Evolutionary conservation across 2,888 invertebrate genomes (phyloP).

Genomic region (Podotricha telesiphe): DNA sequence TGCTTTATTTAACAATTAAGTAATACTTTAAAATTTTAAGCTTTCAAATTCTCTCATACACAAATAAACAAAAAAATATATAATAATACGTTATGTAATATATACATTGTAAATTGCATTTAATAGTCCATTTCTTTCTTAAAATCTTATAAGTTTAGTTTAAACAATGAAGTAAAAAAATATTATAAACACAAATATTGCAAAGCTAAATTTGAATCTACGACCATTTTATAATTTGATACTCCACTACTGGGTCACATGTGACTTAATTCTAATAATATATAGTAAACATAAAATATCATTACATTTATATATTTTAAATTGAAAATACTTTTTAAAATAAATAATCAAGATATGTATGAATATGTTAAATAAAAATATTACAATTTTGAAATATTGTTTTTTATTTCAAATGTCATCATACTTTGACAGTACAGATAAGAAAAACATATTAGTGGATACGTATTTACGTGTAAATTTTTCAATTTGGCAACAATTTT

Average conservation of each 20-base stretch:
- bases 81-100: not conserved
- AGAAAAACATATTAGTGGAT: not conserved
- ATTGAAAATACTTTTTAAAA: not conserved
- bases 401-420: not conserved
- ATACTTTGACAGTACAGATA: slow-evolving; percentile 1
- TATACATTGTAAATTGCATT: no score
- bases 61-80: slow-evolving; percentile 11
- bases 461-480: slow-evolving; percentile 19
- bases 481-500: slow-evolving; percentile 30
- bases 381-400: no score
- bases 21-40: not conserved
- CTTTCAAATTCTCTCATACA: not conserved
- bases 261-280: not conserved
- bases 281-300: not conserved
- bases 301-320: not conserved
- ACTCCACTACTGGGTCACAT: not conserved
- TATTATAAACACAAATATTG: not conserved
- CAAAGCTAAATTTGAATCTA: not conserved
- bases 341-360: slow-evolving; percentile 9
- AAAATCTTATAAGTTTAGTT: no score
- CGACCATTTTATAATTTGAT: not conserved
- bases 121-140: no score
- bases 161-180: no score
- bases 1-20: not conserved
- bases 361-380: no score